These are phyloP conservation scores for Barypeithes pellucidus DNA, from an alignment of 2,888 invertebrate genomes.

Conservation along the genomic window DNA sequence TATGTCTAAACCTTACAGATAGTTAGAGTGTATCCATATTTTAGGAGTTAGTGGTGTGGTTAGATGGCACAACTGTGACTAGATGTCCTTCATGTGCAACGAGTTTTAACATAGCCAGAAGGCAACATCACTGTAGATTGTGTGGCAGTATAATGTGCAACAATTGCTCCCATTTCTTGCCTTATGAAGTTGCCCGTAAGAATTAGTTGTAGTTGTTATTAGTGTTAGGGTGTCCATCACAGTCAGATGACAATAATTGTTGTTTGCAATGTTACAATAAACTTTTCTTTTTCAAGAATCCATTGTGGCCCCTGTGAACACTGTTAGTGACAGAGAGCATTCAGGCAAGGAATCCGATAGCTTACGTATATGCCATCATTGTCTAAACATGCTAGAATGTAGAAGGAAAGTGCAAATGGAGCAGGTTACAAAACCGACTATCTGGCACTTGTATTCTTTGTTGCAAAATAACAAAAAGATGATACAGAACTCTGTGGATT, in stretches of 20 bases:
- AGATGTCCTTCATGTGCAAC: constrained; percentile 94
- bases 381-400: constrained; percentile 85
- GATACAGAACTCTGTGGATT: constrained; percentile 76
- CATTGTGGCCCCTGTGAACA: constrained; percentile 67
- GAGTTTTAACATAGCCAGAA: constrained; percentile 87
- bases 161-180: constrained; percentile 90
- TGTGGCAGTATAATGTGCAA: constrained; percentile 96
- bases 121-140: constrained; percentile 97
- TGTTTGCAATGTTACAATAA: no score
- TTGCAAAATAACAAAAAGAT: constrained; percentile 87
- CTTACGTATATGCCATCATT: constrained; percentile 83
- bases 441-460: constrained; percentile 88
- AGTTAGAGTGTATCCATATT: neutral
- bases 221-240: no score
- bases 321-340: constrained; percentile 55
- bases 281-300: constrained; percentile 63
- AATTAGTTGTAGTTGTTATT: constrained; percentile 54
- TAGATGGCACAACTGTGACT: constrained; percentile 91
- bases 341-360: constrained; percentile 72
- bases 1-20: neutral
- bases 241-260: no score
- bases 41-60: constrained; percentile 87
- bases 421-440: constrained; percentile 83
- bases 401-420: constrained; percentile 87
- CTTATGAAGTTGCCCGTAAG: constrained; percentile 85